Percentiles rank a stretch among this genome's conserved stretches.
Conservation (phyloP, 2,888 invertebrate species). For the Gryllus longicercus region DNA sequence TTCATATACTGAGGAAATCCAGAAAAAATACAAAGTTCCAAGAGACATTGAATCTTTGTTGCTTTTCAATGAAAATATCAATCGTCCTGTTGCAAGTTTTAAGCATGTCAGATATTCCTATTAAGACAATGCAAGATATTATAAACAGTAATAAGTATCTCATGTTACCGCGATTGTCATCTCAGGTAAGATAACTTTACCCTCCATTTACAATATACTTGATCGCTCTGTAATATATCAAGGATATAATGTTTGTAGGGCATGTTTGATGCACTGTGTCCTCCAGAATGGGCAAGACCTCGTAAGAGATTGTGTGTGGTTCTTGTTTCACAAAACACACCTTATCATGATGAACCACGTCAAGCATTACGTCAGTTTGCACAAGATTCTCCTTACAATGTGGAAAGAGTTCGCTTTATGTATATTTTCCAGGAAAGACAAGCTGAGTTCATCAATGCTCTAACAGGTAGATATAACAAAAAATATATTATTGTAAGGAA, state of each 20-base stretch:
- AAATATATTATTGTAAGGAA: neutral
- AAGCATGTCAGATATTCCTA: slow-evolving; percentile 85
- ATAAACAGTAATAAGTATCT: slow-evolving; percentile 86
- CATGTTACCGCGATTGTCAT: slow-evolving; percentile 82
- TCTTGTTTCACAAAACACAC: slow-evolving; percentile 66
- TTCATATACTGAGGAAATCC: slow-evolving; percentile 60
- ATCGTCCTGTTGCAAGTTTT: slow-evolving; percentile 79
- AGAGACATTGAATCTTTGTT: slow-evolving; percentile 74
- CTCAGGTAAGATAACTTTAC: slow-evolving; percentile 61
- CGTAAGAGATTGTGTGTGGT: slow-evolving; percentile 74
- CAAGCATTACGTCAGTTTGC: slow-evolving; percentile 70
- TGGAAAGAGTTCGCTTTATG: slow-evolving; percentile 74
- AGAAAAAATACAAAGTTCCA: slow-evolving; percentile 68
- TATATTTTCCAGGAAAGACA: slow-evolving; percentile 83
- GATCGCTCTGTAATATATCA: neutral
- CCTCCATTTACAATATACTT: neutral
- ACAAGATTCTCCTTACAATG: slow-evolving; percentile 60
- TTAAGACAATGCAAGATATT: slow-evolving; percentile 81
- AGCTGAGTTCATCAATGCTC: slow-evolving; percentile 72
- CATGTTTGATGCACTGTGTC: slow-evolving; percentile 79
- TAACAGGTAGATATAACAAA: slow-evolving; percentile 50
- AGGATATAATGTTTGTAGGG: slow-evolving; percentile 48
- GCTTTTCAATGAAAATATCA: slow-evolving; percentile 82
- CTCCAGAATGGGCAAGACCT: slow-evolving; percentile 78
- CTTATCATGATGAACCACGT: slow-evolving; percentile 61